Base-by-base conservation (phyloP, 2,888 invertebrate species). In the Oligia fasciuncula region DNA sequence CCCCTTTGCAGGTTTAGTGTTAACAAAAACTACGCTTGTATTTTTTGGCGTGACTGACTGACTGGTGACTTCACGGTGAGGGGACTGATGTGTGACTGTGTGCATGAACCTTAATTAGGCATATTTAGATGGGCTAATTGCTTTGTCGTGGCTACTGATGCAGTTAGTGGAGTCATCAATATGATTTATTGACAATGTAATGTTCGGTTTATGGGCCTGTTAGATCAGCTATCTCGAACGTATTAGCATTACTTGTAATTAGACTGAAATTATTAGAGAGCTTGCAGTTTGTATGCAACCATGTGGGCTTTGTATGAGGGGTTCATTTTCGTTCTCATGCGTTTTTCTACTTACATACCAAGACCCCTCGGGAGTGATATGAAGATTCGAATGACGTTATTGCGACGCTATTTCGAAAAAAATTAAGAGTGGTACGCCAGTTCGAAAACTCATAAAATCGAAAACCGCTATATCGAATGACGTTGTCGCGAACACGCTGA, bases 101-200 rank as follows among this genome's bases (percentile, higher is more conserved):
- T 68, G 29, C 5, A 69, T 69, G 17, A 9, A 17, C 70, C 84
- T 67, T 83, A 35, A 65, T 40, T n/a, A 70, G 62, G 60, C 49
- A 68, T 87, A 72, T 83, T 88, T 79, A 67, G 62, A 71, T 69
- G 5, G 5, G 65, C 73, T 88, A 88, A 89, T 86, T 83, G 71
- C 72, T 79, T 9, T 46, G 66, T 57, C 49, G 73, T 62, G 74
- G 60, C 19, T 68, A 63, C 57, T 62, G 76, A 67, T 29, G 75
- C 72, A 65, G 62, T 79, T 66, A 80, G 70, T 73, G 57, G 40
- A 77, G 78, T 80, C 80, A 80, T 86, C 80, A 77, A 80, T 80
- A 73, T 84, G 79, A 85, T 73, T 57, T 54, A 84, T 79, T 86
- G 69, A 69, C 73, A 70, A 54, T 71, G 54, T 73, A 66, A 86